Evolutionary conservation across 2,113 vertebrate species (phyloP).

Genomic region (Phycodurus eques): DNA sequence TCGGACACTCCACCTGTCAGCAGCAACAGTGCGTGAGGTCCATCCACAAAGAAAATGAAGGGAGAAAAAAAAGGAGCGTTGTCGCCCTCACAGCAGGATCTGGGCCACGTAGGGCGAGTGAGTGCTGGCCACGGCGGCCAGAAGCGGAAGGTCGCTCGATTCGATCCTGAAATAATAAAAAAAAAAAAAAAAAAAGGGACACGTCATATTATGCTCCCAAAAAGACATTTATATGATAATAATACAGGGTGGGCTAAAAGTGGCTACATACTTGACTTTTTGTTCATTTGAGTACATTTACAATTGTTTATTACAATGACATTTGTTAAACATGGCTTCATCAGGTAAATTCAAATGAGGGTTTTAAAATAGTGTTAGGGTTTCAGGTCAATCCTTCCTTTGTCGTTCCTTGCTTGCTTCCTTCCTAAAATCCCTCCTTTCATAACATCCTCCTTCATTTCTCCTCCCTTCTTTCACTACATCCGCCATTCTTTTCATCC

Average conservation of each 20-base stretch:
- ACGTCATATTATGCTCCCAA: neutral
- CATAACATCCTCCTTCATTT: too few relatives aligned
- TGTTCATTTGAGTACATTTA: too few relatives aligned
- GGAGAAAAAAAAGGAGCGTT: neutral
- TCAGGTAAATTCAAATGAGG: too few relatives aligned
- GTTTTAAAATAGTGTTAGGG: too few relatives aligned
- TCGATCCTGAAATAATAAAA: conserved; percentile 80
- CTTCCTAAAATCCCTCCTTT: too few relatives aligned
- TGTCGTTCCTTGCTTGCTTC: too few relatives aligned
- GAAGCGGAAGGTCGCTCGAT: conserved; percentile 93
- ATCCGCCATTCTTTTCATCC: too few relatives aligned
- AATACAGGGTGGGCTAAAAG: neutral
- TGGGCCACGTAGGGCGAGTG: conserved; percentile 97
- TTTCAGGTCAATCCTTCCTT: too few relatives aligned
- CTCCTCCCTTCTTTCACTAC: too few relatives aligned
- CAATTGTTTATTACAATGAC: too few relatives aligned
- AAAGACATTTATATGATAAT: neutral
- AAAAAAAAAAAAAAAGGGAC: conserved; percentile 35
- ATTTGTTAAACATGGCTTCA: too few relatives aligned
- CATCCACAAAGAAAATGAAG: neutral
- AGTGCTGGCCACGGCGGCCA: conserved; percentile 95
- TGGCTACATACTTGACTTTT: too few relatives aligned
- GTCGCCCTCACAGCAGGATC: conserved; percentile 83
- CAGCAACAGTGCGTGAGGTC: conserved; percentile 30
- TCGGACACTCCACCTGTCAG: conserved; percentile 33